Percentiles rank a stretch among this genome's conserved stretches.
These are phyloP conservation scores for Okamejei kenojei DNA, from an alignment of 2,797 vertebrate genomes.

Conservation along the genomic window DNA sequence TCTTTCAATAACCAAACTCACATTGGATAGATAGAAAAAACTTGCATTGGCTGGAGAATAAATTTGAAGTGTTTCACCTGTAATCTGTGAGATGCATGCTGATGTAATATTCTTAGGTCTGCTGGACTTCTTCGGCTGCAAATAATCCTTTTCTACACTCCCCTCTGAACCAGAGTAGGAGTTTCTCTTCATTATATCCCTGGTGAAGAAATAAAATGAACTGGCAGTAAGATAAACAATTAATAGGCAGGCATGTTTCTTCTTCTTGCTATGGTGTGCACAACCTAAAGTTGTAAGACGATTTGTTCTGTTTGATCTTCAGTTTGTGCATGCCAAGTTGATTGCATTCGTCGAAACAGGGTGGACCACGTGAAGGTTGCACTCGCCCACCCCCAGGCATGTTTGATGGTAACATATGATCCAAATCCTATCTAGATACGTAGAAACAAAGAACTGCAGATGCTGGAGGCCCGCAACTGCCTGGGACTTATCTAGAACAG, in stretches of 20 bases:
- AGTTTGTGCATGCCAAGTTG: no score
- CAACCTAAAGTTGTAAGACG: no score
- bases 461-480: no score
- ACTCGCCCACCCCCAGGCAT: no score
- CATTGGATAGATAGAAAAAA: background rate
- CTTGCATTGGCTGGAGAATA: background rate
- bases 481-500: no score
- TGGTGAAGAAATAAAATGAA: slow-evolving; percentile 41
- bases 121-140: slow-evolving; percentile 44
- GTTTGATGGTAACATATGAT: background rate
- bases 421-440: background rate
- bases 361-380: no score
- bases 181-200: slow-evolving; percentile 53
- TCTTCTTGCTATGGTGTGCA: no score
- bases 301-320: no score
- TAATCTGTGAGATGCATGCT: slow-evolving; percentile 53
- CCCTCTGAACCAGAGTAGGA: slow-evolving; percentile 56
- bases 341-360: no score
- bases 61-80: slow-evolving; percentile 38
- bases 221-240: background rate
- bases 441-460: no score
- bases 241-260: background rate
- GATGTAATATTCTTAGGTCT: slow-evolving; percentile 51
- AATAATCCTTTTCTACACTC: slow-evolving; percentile 42
- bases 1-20: background rate